Conservation (phyloP, 2,113 vertebrate species). For the Cranoglanis bouderius region DNA sequence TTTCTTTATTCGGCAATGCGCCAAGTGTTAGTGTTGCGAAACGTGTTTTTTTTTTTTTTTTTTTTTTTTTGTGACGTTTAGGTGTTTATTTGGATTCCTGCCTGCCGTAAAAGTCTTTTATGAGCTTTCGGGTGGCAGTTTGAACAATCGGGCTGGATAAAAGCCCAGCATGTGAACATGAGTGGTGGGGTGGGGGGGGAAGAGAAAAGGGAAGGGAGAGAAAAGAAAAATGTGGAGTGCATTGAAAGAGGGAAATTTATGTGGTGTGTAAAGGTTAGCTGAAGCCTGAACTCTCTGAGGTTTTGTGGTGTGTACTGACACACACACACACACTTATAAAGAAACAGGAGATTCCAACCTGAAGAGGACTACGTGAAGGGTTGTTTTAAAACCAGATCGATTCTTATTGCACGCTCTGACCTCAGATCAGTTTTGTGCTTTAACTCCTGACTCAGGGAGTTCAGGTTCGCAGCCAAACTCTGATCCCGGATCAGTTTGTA, state of each 20-base stretch:
- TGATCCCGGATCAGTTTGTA: conserved; percentile 5
- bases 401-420: background rate
- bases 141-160: conserved; percentile 7
- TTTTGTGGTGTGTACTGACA: background rate
- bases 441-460: background rate
- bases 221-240: background rate
- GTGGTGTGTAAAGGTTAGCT: conserved; percentile 29
- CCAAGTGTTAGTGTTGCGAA: background rate
- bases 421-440: background rate
- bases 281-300: conserved; percentile 24
- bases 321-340: background rate
- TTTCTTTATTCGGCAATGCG: background rate
- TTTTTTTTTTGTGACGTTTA: background rate
- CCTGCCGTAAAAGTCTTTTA: background rate
- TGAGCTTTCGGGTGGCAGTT: background rate
- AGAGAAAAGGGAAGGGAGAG: background rate
- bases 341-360: conserved; percentile 34
- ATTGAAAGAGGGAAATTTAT: conserved; percentile 26
- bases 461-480: background rate
- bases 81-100: conserved; percentile 3
- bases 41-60: no score
- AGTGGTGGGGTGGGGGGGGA: background rate
- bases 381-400: background rate
- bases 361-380: conserved; percentile 14
- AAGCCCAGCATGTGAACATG: conserved; percentile 15